Base-by-base conservation (phyloP, 2,797 vertebrate genomes). In the Bufotes viridis region DNA sequence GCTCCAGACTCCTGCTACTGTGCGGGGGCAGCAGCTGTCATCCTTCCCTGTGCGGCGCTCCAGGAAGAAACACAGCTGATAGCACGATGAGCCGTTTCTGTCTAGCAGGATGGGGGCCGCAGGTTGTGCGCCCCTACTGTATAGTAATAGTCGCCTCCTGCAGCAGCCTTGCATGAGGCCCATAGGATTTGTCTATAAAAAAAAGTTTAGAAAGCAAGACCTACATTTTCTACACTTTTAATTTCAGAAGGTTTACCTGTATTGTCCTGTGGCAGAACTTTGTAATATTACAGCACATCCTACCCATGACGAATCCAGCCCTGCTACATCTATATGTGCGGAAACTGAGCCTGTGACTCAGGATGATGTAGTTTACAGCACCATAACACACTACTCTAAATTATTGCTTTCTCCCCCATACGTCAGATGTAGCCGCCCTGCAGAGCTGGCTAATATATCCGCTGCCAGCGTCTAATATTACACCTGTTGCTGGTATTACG, bases 401-500 rank as follows among this genome's bases (percentile, higher is more conserved):
- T 82, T 63, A 82, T 87, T 82, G 80, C 75, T 82, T 87, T 76
- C 69, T 75, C 69, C 34, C 53, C 79, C n/a, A 75, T 72, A 82
- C 42, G 13, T 69, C 63, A 78, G 49, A n/a, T 58, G 76, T 26
- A 72, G 15, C 26, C 24, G 51, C 34, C 24, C 75, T 20, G 82
- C 7, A 55, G 51, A 81, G 70, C 76, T 29, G 65, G 75, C 5
- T 86, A 58, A 22, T n/a, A 75, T 69, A 49, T 82, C 70, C 58
- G 22, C 82, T 49, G 72, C 24, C 69, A 84, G 78, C 61, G 42
- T 85, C 83, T 89, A 85, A 29, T 29, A 51, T 89, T 89, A 79
- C 83, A 85, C 84, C 63, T 42, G 24, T 14, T 82, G 60, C 69
- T 61, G 70, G 34, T 22, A 34, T 85, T 76, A 67, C 58, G 42